phyloP scores from a whole-genome alignment of 2,888 invertebrate species.

The Dasypogon diadema region DNA sequence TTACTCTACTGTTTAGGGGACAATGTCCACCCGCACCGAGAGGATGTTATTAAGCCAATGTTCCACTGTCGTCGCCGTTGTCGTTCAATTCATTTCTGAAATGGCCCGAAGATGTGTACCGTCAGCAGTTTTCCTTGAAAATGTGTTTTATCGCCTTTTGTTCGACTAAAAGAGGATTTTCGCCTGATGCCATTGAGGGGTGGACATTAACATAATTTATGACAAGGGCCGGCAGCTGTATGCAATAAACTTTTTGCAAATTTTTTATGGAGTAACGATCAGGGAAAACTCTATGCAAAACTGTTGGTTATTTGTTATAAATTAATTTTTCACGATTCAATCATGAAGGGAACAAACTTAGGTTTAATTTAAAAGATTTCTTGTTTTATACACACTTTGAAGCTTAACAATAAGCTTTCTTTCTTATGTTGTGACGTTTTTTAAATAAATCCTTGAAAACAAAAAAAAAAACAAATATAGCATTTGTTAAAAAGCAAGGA shows the following conservation, averaged over 20 bases:
- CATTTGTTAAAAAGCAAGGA: no score
- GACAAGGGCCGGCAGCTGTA: slow-evolving; percentile 14
- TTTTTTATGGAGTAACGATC: neutral
- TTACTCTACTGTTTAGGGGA: slow-evolving; percentile 35
- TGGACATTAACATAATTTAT: slow-evolving; percentile 53
- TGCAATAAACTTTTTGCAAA: slow-evolving; percentile 2
- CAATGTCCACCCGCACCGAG: slow-evolving; percentile 33
- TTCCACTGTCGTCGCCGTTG: slow-evolving; percentile 34
- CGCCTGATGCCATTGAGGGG: slow-evolving; percentile 38
- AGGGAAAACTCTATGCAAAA: neutral
- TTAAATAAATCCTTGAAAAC: no score
- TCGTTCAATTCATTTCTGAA: slow-evolving; percentile 39
- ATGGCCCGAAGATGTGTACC: slow-evolving; percentile 44
- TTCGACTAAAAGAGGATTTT: slow-evolving; percentile 46
- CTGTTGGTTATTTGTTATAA: no score
- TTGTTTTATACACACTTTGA: no score
- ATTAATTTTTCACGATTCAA: no score
- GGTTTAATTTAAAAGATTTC: no score
- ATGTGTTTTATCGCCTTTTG: slow-evolving; percentile 52
- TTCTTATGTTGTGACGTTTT: no score
- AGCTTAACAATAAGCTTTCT: no score
- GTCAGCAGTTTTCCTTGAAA: slow-evolving; percentile 48
- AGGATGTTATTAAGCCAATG: slow-evolving; percentile 35
- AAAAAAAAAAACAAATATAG: no score
- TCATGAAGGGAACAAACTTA: no score